A percentile compares a stretch with the other conserved stretches of the same genome.
Evolutionary conservation across 2,797 vertebrate species (phyloP).

Genomic region (Mus minutoides): DNA sequence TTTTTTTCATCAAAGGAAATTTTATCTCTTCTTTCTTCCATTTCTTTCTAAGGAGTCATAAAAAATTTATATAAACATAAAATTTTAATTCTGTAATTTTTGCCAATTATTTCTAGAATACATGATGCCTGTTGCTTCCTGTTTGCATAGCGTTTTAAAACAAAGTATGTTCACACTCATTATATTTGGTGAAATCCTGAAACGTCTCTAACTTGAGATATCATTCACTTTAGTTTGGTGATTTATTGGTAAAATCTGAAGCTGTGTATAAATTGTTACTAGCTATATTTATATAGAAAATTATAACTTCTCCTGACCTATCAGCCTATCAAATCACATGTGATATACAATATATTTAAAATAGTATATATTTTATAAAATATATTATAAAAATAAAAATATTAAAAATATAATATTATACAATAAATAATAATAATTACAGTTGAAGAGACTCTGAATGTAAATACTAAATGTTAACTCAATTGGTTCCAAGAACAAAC

Average conservation of each 20-base stretch:
- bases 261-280: not conserved
- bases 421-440: not conserved
- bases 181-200: not conserved
- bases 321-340: not conserved
- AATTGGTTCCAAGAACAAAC: not conserved
- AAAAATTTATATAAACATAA: not conserved
- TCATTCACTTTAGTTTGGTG: not conserved
- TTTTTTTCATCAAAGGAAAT: not conserved
- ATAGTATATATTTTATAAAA: no score
- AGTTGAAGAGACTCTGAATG: not conserved
- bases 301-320: not conserved
- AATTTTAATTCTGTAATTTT: slow-evolving; percentile 1
- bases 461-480: not conserved
- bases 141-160: not conserved
- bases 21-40: not conserved
- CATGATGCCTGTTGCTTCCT: not conserved
- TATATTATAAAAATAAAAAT: no score
- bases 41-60: not conserved
- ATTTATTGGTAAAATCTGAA: not conserved
- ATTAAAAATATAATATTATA: no score
- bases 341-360: not conserved
- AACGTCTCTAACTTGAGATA: not conserved
- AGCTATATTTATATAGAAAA: not conserved
- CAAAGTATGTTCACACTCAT: no score
- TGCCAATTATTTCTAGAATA: not conserved